Conservation (phyloP, 1,140 invertebrate species). For the Procambarus clarkii region DNA sequence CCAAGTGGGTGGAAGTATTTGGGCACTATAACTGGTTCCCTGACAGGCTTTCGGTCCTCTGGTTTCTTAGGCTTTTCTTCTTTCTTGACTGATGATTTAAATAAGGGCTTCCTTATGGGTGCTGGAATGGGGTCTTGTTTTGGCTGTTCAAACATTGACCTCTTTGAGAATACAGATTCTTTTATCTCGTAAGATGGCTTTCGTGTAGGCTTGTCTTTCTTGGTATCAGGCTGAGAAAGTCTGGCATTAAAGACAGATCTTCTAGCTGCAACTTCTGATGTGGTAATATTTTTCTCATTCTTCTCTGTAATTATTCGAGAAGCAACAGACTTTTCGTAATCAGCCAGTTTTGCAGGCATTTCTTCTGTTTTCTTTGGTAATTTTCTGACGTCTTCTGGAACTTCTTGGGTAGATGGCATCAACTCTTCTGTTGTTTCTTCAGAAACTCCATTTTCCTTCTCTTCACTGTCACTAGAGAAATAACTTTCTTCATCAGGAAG, state of each 20-base stretch:
- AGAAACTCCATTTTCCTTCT: slow-evolving; percentile 6
- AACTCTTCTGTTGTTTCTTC: slow-evolving; percentile 7
- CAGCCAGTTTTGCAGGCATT: slow-evolving; percentile 10
- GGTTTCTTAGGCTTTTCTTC: slow-evolving; percentile 25
- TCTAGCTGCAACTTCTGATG: slow-evolving; percentile 32
- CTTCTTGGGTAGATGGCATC: not conserved
- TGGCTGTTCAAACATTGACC: slow-evolving; percentile 59
- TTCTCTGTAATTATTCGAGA: slow-evolving; percentile 27
- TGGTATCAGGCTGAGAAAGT: slow-evolving; percentile 23
- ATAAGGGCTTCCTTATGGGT: slow-evolving; percentile 33
- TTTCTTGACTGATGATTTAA: slow-evolving; percentile 8
- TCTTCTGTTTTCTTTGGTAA: slow-evolving; percentile 36
- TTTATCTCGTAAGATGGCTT: slow-evolving; percentile 63
- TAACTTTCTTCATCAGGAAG: not conserved
- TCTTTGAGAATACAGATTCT: slow-evolving; percentile 54
- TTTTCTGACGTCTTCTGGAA: not conserved
- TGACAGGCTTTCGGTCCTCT: slow-evolving; percentile 54
- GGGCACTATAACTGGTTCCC: slow-evolving; percentile 66
- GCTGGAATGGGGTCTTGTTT: slow-evolving; percentile 44
- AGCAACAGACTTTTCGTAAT: slow-evolving; percentile 18
- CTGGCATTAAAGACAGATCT: slow-evolving; percentile 40
- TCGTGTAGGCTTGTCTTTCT: slow-evolving; percentile 46
- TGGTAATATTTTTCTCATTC: slow-evolving; percentile 34
- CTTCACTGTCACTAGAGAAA: not conserved
- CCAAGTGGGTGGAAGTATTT: slow-evolving; percentile 68